These are phyloP conservation scores for Helicoverpa assulta DNA, from an alignment of 2,888 invertebrate genomes.

Conservation along the genomic window DNA sequence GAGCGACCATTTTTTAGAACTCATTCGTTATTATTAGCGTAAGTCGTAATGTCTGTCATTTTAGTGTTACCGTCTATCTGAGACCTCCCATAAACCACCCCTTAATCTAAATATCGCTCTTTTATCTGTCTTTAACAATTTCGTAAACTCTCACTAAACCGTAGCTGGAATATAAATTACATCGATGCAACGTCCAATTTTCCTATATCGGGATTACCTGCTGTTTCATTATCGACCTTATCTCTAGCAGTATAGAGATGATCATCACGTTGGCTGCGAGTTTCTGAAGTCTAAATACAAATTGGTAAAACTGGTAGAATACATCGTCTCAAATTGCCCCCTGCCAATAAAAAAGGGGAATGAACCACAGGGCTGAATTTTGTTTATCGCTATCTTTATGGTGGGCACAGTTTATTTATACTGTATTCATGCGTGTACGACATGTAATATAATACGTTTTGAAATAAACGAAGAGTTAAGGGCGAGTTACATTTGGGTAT, in stretches of 20 bases:
- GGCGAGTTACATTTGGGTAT: conserved; percentile 70
- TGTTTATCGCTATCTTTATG: conserved; percentile 90
- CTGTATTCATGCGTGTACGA: conserved; percentile 84
- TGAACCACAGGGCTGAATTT: conserved; percentile 85
- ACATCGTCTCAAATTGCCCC: conserved; percentile 89
- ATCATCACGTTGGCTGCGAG: conserved; percentile 16
- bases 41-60: conserved; percentile 82
- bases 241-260: conserved; percentile 47
- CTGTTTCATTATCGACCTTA: conserved; percentile 63
- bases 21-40: conserved; percentile 83
- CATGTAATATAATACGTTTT: conserved; percentile 85
- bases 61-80: conserved; percentile 76
- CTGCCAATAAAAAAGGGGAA: conserved; percentile 89
- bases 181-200: conserved; percentile 68
- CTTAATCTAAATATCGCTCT: conserved; percentile 87
- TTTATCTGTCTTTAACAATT: conserved; percentile 90
- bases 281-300: conserved; percentile 53
- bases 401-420: conserved; percentile 87
- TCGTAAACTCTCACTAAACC: conserved; percentile 88
- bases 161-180: conserved; percentile 89
- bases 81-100: conserved; percentile 85
- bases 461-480: conserved; percentile 81
- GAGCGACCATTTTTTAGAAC: conserved; percentile 68
- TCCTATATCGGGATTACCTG: conserved; percentile 45
- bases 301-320: conserved; percentile 80